A percentile compares a stretch with the other conserved stretches of the same genome.
These are phyloP conservation scores for Schizothorax lantsangensis DNA, from an alignment of 2,797 vertebrate species.

Conservation along the genomic window DNA sequence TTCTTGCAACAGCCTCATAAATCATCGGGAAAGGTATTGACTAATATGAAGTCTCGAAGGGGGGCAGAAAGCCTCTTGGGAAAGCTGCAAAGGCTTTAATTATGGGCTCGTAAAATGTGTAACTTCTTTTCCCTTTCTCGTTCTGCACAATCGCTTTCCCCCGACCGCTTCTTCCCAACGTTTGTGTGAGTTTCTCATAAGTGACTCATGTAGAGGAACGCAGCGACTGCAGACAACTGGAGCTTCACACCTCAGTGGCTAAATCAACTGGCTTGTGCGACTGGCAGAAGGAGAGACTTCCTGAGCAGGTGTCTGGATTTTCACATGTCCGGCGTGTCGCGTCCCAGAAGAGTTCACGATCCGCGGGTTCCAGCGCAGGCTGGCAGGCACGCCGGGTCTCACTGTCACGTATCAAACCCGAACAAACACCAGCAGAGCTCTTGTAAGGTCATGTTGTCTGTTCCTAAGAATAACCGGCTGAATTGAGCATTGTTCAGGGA, in stretches of 20 bases:
- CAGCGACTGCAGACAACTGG: constrained; percentile 47
- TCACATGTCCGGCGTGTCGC: constrained; percentile 20
- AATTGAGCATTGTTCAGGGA: constrained; percentile 18
- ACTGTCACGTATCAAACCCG: constrained; percentile 42
- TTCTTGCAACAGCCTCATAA: constrained; percentile 59
- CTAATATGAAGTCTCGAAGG: constrained; percentile 59
- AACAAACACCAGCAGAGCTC: constrained; percentile 7
- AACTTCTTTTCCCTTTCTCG: constrained; percentile 49
- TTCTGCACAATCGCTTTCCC: constrained; percentile 53
- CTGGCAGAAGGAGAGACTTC: constrained; percentile 11
- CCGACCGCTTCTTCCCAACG: constrained; percentile 52
- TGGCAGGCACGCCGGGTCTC: background rate
- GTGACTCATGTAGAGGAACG: constrained; percentile 54
- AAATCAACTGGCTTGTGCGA: constrained; percentile 52
- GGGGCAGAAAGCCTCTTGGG: constrained; percentile 51
- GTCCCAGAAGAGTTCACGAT: constrained; percentile 28
- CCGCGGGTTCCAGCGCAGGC: background rate
- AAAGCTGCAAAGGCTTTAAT: constrained; percentile 62
- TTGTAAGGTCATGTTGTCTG: constrained; percentile 27
- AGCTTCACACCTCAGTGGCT: constrained; percentile 58
- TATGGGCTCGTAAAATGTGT: constrained; percentile 63
- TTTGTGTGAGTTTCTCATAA: constrained; percentile 61
- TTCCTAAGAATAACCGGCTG: constrained; percentile 21
- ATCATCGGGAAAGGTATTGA: constrained; percentile 57
- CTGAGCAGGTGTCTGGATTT: constrained; percentile 55